Conservation (phyloP, 2,888 invertebrate species). For the Stegana nigrithorax region DNA sequence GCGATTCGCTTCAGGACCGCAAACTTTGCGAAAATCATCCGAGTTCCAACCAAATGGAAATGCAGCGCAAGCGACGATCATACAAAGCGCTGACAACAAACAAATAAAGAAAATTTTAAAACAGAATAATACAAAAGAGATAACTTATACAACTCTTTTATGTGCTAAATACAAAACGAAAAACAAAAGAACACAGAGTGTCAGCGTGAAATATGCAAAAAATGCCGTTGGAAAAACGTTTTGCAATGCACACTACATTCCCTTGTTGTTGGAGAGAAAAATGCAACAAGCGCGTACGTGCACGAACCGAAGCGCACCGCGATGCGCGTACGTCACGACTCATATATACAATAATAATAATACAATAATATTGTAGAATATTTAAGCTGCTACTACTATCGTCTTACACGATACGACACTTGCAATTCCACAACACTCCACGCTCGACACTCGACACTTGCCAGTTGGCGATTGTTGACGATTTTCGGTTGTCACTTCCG, state of each 20-base stretch:
- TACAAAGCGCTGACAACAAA: conserved; percentile 79
- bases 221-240: conserved; percentile 15
- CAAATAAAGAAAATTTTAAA: not conserved
- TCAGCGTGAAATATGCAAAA: conserved; percentile 36
- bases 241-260: conserved; percentile 1
- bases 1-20: conserved; percentile 84
- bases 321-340: too few relatives aligned
- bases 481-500: conserved; percentile 26
- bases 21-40: conserved; percentile 83
- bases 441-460: too few relatives aligned
- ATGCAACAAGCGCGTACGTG: too few relatives aligned
- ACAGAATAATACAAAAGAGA: not conserved
- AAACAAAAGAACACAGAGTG: not conserved
- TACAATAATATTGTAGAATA: not conserved
- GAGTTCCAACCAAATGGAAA: conserved; percentile 95
- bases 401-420: too few relatives aligned
- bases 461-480: not conserved
- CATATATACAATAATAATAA: not conserved
- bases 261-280: too few relatives aligned
- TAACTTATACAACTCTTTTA: conserved; percentile 23
- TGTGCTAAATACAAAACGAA: conserved; percentile 15
- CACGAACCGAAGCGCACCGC: too few relatives aligned
- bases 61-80: conserved; percentile 88
- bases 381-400: not conserved
- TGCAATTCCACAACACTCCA: too few relatives aligned